These are phyloP conservation scores for Pseudeuparius sepicola DNA, from an alignment of 2,888 invertebrate genomes.

Conservation along the genomic window DNA sequence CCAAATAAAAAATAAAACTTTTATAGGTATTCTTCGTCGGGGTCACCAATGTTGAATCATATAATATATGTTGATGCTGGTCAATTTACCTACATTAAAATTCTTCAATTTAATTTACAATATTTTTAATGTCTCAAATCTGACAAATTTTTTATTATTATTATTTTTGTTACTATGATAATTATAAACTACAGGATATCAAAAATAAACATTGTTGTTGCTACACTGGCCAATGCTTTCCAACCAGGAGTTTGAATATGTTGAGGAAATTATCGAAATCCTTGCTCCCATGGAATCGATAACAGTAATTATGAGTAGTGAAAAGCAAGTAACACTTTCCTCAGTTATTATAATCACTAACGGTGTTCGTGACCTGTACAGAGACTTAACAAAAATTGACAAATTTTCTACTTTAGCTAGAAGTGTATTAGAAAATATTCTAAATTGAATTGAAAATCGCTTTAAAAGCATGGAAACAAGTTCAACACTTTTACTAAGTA, in stretches of 20 bases:
- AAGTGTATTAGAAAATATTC: constrained; percentile 3
- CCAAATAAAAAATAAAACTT: too few relatives aligned
- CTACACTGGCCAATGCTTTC: constrained; percentile 12
- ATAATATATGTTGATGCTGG: too few relatives aligned
- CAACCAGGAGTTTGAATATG: constrained; percentile 11
- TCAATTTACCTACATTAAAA: too few relatives aligned
- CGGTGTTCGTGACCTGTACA: constrained; percentile 5
- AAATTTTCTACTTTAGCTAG: constrained; percentile 8
- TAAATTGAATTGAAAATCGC: constrained; percentile 9
- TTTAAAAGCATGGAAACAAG: constrained; percentile 12
- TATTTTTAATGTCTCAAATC: too few relatives aligned
- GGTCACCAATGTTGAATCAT: too few relatives aligned
- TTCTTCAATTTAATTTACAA: too few relatives aligned
- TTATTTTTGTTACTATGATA: too few relatives aligned
- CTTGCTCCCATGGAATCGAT: constrained; percentile 10
- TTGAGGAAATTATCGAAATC: constrained; percentile 8
- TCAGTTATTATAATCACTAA: constrained; percentile 10
- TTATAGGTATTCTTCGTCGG: too few relatives aligned
- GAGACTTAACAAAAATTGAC: constrained; percentile 4
- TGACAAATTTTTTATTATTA: too few relatives aligned
- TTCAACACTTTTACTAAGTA: constrained; percentile 10
- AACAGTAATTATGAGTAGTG: constrained; percentile 9
- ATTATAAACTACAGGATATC: too few relatives aligned
- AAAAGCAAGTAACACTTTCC: constrained; percentile 10
- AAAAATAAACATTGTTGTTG: too few relatives aligned